Conservation (phyloP, 2,113 vertebrate species). For the Rhea pennata region DNA sequence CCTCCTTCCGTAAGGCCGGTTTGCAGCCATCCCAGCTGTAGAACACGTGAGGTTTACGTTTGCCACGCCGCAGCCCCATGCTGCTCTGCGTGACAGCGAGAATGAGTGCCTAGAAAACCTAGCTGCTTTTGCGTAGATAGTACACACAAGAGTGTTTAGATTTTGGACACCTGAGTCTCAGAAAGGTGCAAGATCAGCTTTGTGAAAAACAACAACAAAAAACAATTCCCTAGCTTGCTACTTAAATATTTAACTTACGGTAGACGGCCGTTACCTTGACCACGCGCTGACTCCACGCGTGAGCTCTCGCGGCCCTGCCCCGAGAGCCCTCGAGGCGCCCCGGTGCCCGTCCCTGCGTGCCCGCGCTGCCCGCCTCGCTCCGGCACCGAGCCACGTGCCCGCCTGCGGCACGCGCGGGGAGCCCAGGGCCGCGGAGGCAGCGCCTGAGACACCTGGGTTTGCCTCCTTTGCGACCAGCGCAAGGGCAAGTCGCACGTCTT, state of each 20-base stretch:
- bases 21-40: neutral
- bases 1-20: neutral
- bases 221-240: neutral
- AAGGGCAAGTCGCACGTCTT: neutral
- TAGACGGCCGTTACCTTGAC: neutral
- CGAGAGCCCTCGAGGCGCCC: too few relatives aligned
- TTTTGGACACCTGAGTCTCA: neutral
- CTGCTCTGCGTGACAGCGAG: neutral
- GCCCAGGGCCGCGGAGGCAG: rapidly evolving
- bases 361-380: too few relatives aligned
- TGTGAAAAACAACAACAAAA: neutral
- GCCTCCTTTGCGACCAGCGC: rapidly evolving
- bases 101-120: neutral
- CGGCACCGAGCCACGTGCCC: neutral
- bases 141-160: neutral
- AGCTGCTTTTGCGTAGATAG: neutral
- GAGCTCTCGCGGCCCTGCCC: too few relatives aligned
- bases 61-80: neutral
- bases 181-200: neutral
- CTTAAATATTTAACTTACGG: neutral
- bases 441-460: neutral
- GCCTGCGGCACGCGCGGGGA: rapidly evolving
- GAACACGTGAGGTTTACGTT: rapidly evolving
- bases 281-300: too few relatives aligned
- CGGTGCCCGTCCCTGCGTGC: too few relatives aligned